phyloP scores from a whole-genome alignment of 2,113 vertebrate species.

The Merops nubicus region DNA sequence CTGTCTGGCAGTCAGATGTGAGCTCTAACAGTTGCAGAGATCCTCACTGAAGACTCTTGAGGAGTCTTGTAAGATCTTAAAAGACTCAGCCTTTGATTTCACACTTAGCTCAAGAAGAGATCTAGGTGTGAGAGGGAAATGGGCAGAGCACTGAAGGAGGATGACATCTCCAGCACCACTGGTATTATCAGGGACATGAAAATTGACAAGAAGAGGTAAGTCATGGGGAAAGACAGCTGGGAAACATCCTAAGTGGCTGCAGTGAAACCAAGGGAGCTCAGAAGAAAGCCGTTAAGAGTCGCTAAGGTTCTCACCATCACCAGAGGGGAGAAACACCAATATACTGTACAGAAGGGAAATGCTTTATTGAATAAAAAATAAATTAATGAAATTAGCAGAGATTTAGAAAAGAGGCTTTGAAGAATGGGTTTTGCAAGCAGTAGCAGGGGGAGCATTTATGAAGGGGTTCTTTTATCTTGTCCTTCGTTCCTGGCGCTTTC shows the following conservation, averaged over 20 bases:
- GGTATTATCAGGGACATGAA: neutral
- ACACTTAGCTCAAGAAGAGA: neutral
- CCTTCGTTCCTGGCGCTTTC: neutral
- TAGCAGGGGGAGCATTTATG: fast-evolving
- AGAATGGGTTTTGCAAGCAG: neutral
- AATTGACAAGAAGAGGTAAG: neutral
- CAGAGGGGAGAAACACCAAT: neutral
- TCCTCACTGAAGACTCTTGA: neutral
- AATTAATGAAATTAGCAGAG: neutral
- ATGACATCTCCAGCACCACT: neutral
- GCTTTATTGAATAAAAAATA: neutral
- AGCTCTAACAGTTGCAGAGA: neutral
- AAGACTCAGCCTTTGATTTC: neutral
- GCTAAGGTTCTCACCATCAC: neutral
- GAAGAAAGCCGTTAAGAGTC: too few species aligned
- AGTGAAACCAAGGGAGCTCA: neutral
- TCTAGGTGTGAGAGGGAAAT: neutral
- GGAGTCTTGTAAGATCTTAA: neutral
- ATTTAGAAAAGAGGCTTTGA: neutral
- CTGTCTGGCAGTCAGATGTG: neutral
- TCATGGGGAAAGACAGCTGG: neutral
- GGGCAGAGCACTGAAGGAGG: neutral
- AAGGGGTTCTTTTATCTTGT: too few species aligned
- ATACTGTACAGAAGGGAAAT: fast-evolving
- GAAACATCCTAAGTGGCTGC: neutral